Base-by-base conservation (phyloP, 2,113 vertebrate genomes). In the Platysteira castanea region DNA sequence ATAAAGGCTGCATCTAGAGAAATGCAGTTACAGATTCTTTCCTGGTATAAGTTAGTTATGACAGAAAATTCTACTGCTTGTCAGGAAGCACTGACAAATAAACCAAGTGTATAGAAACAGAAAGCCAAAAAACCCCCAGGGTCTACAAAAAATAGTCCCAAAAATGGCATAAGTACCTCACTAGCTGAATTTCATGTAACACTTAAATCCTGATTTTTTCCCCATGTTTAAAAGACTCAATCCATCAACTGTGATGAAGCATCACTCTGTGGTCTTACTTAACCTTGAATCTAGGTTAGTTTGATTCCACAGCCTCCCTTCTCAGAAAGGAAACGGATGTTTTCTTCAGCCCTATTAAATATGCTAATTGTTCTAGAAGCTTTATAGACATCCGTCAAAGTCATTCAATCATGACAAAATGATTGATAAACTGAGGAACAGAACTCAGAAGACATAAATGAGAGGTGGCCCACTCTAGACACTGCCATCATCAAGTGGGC, bases 91-190 rank as follows among this genome's bases (percentile, higher is more conserved):
- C 13, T 68, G 52, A 70, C 10, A 89, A 87, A 78, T 39, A 37
- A 4, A 33, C 2, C 2, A 41, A 28, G 6, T 46, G 8, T 65
- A 85, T 79, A 49, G 37, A 60, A 28, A 63, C 3, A 61, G 35
- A 81, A 91, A 89, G 8, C 2, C 0, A 12, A 79, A 82, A n/a
- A 47, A 3, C 0, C 7, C 4, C 7, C 11, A 15, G 2, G 2
- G 15, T 28, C 15, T 81, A 78, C 11, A 39, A 67, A 50, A 64
- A 61, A 80, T 7, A 31, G 4, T 24, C 28, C 84, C 16, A 49
- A 52, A 93, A 89, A 74, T 14, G 5, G 5, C 41, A 6, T 23
- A 44, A 53, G 7, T 70, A 3, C 6, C 27, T 89, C 33, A 59
- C 30, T 13, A 81, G 31, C 33, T 82, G 52, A 84, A 76, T 87